Percentiles rank a stretch among this genome's conserved stretches.
These are phyloP conservation scores for Halocynthia aurantium DNA, from an alignment of 23 tunicate genomes.

Conservation along the genomic window DNA sequence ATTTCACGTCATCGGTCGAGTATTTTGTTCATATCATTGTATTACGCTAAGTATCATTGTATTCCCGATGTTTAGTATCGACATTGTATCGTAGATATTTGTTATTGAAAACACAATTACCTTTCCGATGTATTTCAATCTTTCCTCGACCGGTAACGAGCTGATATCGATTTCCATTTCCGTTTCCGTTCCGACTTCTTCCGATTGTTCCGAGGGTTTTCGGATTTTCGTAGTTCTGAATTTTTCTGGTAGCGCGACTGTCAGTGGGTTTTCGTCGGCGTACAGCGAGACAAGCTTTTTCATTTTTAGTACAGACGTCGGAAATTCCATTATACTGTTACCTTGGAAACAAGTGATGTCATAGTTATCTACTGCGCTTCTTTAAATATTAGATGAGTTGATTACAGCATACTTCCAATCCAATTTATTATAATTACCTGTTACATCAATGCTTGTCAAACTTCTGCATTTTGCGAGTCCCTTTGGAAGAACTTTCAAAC, in stretches of 20 bases:
- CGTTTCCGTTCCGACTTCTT: background rate
- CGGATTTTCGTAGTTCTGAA: background rate
- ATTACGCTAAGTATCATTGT: too few species aligned
- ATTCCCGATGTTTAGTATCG: too few species aligned
- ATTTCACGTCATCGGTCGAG: too few species aligned
- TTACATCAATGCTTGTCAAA: constrained; percentile 47
- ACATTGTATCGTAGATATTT: too few species aligned
- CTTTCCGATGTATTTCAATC: constrained; percentile 26
- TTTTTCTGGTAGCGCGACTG: constrained; percentile 5
- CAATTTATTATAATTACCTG: constrained; percentile 33
- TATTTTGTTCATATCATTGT: too few species aligned
- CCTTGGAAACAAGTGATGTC: background rate
- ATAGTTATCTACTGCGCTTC: background rate
- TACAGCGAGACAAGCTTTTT: constrained; percentile 2
- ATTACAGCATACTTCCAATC: background rate
- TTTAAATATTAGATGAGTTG: background rate
- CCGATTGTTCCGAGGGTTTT: background rate
- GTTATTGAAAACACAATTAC: background rate
- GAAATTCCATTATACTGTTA: constrained; percentile 22
- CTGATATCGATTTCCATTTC: constrained; percentile 24
- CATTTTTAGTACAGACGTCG: constrained; percentile 18
- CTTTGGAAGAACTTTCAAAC: constrained; percentile 45
- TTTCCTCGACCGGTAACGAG: constrained; percentile 8
- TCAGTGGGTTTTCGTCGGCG: constrained; percentile 24
- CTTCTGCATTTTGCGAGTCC: constrained; percentile 48